These are phyloP conservation scores for Macrotus californicus DNA, from an alignment of 2,113 vertebrate genomes.

Conservation along the genomic window DNA sequence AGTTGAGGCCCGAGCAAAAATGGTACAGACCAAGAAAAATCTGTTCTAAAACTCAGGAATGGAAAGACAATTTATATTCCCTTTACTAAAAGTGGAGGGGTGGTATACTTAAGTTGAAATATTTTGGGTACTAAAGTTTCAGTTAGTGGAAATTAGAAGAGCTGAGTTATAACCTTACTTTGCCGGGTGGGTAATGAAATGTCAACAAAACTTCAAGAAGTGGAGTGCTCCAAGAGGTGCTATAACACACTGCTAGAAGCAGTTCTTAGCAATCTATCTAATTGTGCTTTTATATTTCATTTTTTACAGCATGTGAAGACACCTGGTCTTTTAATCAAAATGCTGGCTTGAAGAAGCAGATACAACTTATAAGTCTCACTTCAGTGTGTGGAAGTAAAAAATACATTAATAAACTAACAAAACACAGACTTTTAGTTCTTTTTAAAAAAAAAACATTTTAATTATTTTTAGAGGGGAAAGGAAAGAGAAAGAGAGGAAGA, in stretches of 20 bases:
- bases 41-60: conserved; percentile 35
- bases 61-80: conserved; percentile 23
- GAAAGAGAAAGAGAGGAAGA: too few relatives aligned
- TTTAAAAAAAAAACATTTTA: background rate
- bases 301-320: background rate
- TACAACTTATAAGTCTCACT: background rate
- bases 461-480: too few relatives aligned
- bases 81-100: background rate
- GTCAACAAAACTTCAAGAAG: conserved; percentile 30
- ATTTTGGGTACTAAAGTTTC: conserved; percentile 14
- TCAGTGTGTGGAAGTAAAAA: background rate
- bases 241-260: background rate
- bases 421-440: background rate
- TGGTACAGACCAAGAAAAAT: conserved; percentile 20
- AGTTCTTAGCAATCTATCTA: conserved; percentile 31
- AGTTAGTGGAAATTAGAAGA: conserved; percentile 18
- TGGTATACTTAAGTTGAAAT: conserved; percentile 2
- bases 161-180: background rate
- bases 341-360: conserved; percentile 6
- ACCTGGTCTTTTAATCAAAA: conserved; percentile 34
- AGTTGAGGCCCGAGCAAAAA: conserved; percentile 16
- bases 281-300: conserved; percentile 33
- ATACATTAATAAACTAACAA: background rate
- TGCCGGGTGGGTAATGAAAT: background rate
- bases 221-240: background rate